phyloP scores from a whole-genome alignment of 2,113 vertebrate genomes.

The Epinephelus lanceolatus region DNA sequence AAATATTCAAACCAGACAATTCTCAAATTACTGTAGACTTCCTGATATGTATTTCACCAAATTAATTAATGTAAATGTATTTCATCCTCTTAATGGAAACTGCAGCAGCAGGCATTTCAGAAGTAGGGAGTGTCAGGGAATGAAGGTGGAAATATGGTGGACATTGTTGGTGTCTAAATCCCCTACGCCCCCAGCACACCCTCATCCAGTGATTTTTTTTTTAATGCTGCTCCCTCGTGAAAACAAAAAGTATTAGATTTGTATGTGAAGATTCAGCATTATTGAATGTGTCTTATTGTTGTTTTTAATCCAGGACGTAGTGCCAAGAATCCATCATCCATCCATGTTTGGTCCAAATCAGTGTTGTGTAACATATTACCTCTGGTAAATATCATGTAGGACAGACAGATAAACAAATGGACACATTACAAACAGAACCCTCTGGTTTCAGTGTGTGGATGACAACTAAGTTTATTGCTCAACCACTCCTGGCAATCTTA shows the following conservation, averaged over 20 bases:
- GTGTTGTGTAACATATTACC: background rate
- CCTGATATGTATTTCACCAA: background rate
- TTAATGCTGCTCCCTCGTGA: background rate
- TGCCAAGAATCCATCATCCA: background rate
- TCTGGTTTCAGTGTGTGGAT: background rate
- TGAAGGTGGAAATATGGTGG: background rate
- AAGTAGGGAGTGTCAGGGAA: background rate
- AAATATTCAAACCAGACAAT: background rate
- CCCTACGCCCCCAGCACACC: background rate
- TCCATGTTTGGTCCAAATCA: background rate
- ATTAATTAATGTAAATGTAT: background rate
- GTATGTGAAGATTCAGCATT: background rate
- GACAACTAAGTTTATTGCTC: background rate
- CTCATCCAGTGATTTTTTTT: background rate
- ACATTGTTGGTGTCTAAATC: background rate
- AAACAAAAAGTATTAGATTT: background rate
- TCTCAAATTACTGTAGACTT: background rate
- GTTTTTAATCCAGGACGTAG: background rate
- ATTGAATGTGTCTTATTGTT: background rate
- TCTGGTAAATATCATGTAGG: background rate
- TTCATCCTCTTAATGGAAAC: background rate
- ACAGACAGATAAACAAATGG: background rate
- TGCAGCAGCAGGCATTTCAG: background rate
- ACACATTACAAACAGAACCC: background rate
- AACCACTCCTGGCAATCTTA: constrained; percentile 2